Percentiles rank a stretch among this genome's conserved stretches.
Evolutionary conservation across 2,797 vertebrate genomes (phyloP).

Genomic region (Heterohyrax brucei): DNA sequence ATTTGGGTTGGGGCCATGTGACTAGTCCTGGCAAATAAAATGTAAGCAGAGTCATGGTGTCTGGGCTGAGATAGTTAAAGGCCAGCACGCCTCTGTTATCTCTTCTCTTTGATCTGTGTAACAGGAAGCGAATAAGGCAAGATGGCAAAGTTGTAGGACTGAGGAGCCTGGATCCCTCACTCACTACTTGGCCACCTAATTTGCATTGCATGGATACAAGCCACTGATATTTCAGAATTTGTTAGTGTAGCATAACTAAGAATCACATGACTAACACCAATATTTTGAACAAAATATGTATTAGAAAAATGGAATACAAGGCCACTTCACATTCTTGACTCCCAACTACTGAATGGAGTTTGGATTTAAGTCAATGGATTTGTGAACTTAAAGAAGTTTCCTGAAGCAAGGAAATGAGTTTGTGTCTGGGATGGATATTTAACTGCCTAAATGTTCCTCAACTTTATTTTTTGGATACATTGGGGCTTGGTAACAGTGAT

Average conservation of each 20-base stretch:
- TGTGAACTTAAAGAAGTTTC: constrained; percentile 20
- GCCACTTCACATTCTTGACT: background rate
- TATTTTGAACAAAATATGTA: constrained; percentile 30
- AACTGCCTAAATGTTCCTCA: background rate
- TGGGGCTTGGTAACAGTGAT: background rate
- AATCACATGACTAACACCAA: constrained; percentile 23
- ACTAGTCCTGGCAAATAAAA: background rate
- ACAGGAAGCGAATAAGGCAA: background rate
- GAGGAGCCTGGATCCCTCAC: background rate
- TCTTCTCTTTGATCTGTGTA: background rate
- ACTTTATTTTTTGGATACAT: background rate
- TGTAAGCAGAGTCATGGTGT: background rate
- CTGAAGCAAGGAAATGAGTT: background rate
- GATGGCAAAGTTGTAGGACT: background rate
- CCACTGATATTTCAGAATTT: constrained; percentile 30
- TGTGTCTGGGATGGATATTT: background rate
- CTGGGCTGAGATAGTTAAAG: background rate
- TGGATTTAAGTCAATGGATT: constrained; percentile 8
- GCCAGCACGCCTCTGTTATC: background rate
- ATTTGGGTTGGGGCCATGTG: background rate
- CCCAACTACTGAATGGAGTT: background rate
- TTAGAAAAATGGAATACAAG: constrained; percentile 9
- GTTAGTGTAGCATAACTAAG: constrained; percentile 8
- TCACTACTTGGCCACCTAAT: background rate
- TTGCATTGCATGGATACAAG: background rate